Base-by-base conservation (phyloP, 2,888 invertebrate genomes). In the Baronia brevicornis region DNA sequence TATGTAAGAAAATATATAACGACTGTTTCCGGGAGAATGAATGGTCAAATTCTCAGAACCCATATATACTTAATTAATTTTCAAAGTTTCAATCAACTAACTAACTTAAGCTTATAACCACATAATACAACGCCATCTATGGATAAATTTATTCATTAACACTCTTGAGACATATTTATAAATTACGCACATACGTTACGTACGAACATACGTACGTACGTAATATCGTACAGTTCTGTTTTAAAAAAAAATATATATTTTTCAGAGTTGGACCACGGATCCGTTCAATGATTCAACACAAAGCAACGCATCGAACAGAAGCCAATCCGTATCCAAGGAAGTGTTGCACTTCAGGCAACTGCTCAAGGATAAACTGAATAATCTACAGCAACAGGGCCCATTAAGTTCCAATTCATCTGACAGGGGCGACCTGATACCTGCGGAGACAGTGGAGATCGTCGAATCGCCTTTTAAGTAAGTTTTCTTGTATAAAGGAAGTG, bases 391-490 rank as follows among this genome's bases (percentile, higher is more conserved):
- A 5, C 51, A 40, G 10, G 15, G 6, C 7, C 35, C 36, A 2
- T 19, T 27, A 2, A 29, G 39, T 4, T 9, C 28, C 0, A 54
- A 54, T 17, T 65, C 64, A 0, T 69, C 74, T 0, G 68, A 66
- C 1, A 43, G 72, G 12, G 60, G 60, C 0, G 63, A 58, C 0
- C 12, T 80, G 7, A 68, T 72, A 0, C 59, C 68, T 0, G 80
- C 73, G 0, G 75, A 82, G 8, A 51, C 51, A 22, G 61, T 75
- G 5, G 65, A 73, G 43, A 78, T 80, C 1, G 61, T 79, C 1
- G 73, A 80, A 3, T 62, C 78, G 0, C 73, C 80, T 6, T 84
- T 77, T 41, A 82, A 80, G 73, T 85, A 28, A 69, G 77, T 69
- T 11, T 23, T 27, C 15, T 4, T 27, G 7, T 33, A 7, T 20